Base-by-base conservation (phyloP, 2,113 vertebrate species). In the Proterorhinus semilunaris region DNA sequence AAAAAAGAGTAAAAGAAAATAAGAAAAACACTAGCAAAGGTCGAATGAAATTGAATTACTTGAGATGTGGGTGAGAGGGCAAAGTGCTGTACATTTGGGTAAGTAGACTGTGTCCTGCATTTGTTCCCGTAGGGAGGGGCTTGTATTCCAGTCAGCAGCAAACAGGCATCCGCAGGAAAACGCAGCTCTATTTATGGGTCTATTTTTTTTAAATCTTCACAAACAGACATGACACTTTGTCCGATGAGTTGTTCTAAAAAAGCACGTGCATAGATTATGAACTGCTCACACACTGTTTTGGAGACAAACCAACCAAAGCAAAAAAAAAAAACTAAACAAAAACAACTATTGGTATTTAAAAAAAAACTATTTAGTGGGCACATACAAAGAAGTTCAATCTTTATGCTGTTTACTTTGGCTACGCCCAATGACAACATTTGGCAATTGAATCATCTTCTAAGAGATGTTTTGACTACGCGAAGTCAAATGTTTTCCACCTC, bases 131-230 rank as follows among this genome's bases (percentile, higher is more conserved):
- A 69, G 65, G 44, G 50, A 67, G 78, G 49, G 64, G 36, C 69
- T 27, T 61, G 36, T 65, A 45, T 69, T 59, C 66, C 21, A 42
- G 49, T 0, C 61, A 69, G 61, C 27, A 62, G 47, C 17, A 62
- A 16, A 48, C 69, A 68, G 55, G 17, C 47, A 66, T 74, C 36
- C 48, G 64, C 36, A 10, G 21, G 27, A 15, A 47, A 57, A 57
- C 59, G 71, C 55, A 4, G 65, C 5, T 67, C 69, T 44, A 71
- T 71, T 69, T 55, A 68, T 64, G 62, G 42, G 42, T 47, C 61
- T 12, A 2, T 68, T 63, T 50, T 63, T 59, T n/a, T n/a, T n/a
- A n/a, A n/a, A n/a, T 71, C 50, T 66, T 10, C 7, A 62, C 55
- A 21, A 15, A 21, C 55, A 36, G 12, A 47, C n/a, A 58, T 16